Evolutionary conservation across 2,113 vertebrate species (phyloP).

Genomic region (Sinocyclocheilus anshuiensis): DNA sequence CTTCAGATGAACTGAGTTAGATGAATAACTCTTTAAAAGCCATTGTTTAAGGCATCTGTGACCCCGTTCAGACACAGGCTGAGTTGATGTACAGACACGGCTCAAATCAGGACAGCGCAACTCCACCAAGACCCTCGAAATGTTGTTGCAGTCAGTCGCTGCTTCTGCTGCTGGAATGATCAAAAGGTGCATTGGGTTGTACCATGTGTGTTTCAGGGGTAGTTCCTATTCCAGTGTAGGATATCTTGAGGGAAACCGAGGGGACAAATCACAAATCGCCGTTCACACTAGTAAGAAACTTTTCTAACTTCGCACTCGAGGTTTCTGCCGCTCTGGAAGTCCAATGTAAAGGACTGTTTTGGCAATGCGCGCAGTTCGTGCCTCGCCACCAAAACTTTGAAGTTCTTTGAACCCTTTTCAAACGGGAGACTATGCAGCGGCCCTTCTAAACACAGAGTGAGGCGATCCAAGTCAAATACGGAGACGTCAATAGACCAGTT

Average conservation of each 20-base stretch:
- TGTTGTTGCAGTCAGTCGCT: conserved; percentile 12
- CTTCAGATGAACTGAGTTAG: background rate
- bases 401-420: conserved; percentile 14
- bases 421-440: background rate
- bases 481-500: conserved; percentile 3
- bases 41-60: conserved; percentile 15
- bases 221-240: background rate
- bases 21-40: background rate
- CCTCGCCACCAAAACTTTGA: conserved; percentile 33
- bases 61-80: background rate
- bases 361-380: background rate
- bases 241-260: background rate
- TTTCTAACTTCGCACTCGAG: background rate
- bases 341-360: background rate
- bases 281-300: background rate
- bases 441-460: conserved; percentile 1
- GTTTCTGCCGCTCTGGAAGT: background rate
- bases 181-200: conserved; percentile 44
- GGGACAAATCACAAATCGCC: background rate
- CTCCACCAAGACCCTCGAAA: background rate
- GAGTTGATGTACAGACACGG: background rate
- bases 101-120: background rate
- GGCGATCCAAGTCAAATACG: conserved; percentile 8
- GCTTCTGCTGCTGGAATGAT: conserved; percentile 34
- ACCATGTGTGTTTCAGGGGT: conserved; percentile 33